Evolutionary conservation across 1,140 invertebrate species (phyloP), one percentile per base, ranked within the genome.

Genomic region (Caenorhabditis inopinata): DNA sequence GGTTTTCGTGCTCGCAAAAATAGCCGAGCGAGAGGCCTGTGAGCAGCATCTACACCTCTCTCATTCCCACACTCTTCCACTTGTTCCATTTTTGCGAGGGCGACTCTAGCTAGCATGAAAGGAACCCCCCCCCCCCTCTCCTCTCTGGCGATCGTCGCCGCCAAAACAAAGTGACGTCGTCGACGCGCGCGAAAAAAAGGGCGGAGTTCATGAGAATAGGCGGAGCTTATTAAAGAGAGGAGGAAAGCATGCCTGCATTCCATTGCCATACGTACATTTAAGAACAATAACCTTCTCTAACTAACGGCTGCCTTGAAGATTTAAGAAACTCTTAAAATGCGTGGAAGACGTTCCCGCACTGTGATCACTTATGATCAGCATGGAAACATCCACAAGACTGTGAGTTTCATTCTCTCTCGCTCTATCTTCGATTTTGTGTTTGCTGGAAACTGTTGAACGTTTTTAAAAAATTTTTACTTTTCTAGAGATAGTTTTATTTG

Each of bases 121-220:
- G n/a, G 32, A 42, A 32, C 32, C 21, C 35, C 32, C 32, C 29
- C 58, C 16, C 14, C 16, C 27, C 49, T 9, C 25, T 21, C 14
- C 51, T 42, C 51, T 16, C 16, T 68, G 21, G 58, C 32, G 32
- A 32, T 38, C 58, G 58, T 7, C 58, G 58, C 58, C 32, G 58
- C 58, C 58, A 68, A 68, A 68, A 68, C 58, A 68, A 68, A 68
- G 38, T 68, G 58, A 68, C 58, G 58, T 68, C 58, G 58, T 21
- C 51, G 23, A 25, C 49, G 49, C 27, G 51, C 51, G 58, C 58
- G 58, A 29, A 32, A 42, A 68, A 68, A 68, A 18, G 58, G 58
- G 58, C 58, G 58, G 58, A 2, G 32, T 25, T 12, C 38, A 38
- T 23, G n/a, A 2, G 9, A 29, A 21, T 5, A 16, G 58, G 58